phyloP scores from a whole-genome alignment of 1,140 invertebrate species.

The Phenacoccus solenopsis region DNA sequence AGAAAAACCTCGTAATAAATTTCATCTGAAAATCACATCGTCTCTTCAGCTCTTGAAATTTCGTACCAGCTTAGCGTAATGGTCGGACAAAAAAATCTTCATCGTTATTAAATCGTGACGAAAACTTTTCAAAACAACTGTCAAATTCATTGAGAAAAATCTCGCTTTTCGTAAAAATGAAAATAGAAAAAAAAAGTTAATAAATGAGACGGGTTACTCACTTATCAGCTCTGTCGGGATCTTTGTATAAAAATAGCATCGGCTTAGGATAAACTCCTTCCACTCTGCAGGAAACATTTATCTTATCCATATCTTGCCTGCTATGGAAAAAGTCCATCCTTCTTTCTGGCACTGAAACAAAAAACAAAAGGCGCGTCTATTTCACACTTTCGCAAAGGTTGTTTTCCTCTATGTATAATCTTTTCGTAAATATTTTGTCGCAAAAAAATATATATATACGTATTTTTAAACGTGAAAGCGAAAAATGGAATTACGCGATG shows the following conservation, averaged over 20 bases:
- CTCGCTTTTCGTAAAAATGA: background rate
- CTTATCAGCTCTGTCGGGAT: conserved; percentile 18
- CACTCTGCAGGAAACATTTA: conserved; percentile 41
- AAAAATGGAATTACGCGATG: background rate
- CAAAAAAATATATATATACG: too few species aligned
- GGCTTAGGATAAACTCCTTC: conserved; percentile 41
- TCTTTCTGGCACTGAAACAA: conserved; percentile 39
- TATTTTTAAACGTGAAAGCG: background rate
- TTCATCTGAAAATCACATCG: too few species aligned
- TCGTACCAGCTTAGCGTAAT: too few species aligned
- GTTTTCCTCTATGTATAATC: too few species aligned
- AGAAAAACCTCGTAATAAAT: too few species aligned
- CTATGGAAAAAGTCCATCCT: conserved; percentile 38
- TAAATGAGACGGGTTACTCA: conserved; percentile 10
- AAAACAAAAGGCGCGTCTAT: background rate
- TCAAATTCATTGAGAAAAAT: background rate
- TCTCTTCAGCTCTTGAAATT: too few species aligned
- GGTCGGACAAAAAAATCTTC: too few species aligned
- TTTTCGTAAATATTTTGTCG: too few species aligned
- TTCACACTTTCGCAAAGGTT: background rate
- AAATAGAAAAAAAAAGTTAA: conserved; percentile 3
- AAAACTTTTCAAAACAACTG: background rate
- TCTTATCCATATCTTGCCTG: conserved; percentile 33
- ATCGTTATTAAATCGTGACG: background rate
- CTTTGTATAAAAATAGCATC: conserved; percentile 35